Evolutionary conservation across 2,113 vertebrate species (phyloP), one percentile per base, ranked within the genome.

Genomic region (Rhipidura dahli): DNA sequence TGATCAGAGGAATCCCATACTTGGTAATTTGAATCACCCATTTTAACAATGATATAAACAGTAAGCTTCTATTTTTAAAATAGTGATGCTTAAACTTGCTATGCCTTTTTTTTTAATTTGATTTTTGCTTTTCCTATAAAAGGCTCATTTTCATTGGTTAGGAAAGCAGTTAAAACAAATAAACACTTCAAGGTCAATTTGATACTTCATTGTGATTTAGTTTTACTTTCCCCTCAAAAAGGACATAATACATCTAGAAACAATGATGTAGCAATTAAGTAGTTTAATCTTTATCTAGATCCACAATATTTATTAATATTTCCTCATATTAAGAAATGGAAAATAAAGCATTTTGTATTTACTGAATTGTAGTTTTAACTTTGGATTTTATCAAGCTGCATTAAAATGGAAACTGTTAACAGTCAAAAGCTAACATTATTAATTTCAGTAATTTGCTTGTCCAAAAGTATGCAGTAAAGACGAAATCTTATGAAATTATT

Each of bases 1-100:
- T 89, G 50, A 82, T 87, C 69, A 68, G 73, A 82, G 51, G 57
- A 92, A 85, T 85, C 40, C 75, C 57, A 83, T 63, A 79, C 75
- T 71, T 92, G 82, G 61, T 33, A 75, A 66, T 82, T 35, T 90
- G 27, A 68, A 79, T 75, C 14, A 4, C 57, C 53, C 35, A 8
- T 83, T 94, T 94, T 66, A 89, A 83, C 81, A 90, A 81, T 64
- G 37, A 77, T 82, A 64, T 15, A 68, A 94, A 65, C 27, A 90
- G 42, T 59, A 85, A 87, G 44, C 18, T 82, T 85, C 70, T 90
- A 68, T 85, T 94, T 94, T 90, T 79, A 90, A 88, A 88, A 76
- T 10, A 83, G 24, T n/a, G 53, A 69, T 88, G 47, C 68, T 93
- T 65, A 53, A 57, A 65, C 26, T 81, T 75, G 13, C 33, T 75